phyloP scores from a whole-genome alignment of 2,797 vertebrate species.

The Neosilurus mollespiculum region DNA sequence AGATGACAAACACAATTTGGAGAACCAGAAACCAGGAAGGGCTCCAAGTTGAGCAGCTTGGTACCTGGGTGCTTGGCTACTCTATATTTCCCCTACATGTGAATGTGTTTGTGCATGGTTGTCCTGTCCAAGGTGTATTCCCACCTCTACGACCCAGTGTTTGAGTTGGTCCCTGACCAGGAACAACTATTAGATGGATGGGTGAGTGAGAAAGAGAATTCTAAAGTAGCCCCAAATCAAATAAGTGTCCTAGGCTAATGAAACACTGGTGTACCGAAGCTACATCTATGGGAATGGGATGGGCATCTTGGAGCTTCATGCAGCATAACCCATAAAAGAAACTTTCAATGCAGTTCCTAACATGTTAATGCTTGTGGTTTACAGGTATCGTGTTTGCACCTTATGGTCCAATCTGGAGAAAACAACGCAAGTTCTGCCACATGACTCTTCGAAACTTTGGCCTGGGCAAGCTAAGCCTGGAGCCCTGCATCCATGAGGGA shows the following conservation, averaged over 20 bases:
- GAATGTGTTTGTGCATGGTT: no score
- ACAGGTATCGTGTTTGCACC: slow-evolving; percentile 92
- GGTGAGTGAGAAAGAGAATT: neutral
- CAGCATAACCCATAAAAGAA: neutral
- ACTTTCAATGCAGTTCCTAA: neutral
- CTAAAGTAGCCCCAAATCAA: neutral
- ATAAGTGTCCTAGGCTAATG: neutral
- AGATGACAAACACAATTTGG: no score
- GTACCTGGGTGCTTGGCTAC: no score
- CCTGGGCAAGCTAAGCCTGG: slow-evolving; percentile 86
- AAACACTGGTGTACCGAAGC: neutral
- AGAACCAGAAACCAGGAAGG: no score
- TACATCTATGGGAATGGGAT: neutral
- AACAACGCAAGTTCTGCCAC: slow-evolving; percentile 91
- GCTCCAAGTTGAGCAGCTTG: no score
- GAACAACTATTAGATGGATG: neutral
- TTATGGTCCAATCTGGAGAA: slow-evolving; percentile 87
- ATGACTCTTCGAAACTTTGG: slow-evolving; percentile 86
- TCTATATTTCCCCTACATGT: no score
- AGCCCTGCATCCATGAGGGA: slow-evolving; percentile 86
- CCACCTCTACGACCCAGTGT: no score
- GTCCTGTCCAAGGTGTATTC: no score
- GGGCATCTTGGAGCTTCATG: neutral
- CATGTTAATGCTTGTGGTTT: neutral
- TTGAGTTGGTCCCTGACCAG: neutral